Evolutionary conservation across 2,797 vertebrate genomes (phyloP).

Genomic region (Acanthurus tractus): DNA sequence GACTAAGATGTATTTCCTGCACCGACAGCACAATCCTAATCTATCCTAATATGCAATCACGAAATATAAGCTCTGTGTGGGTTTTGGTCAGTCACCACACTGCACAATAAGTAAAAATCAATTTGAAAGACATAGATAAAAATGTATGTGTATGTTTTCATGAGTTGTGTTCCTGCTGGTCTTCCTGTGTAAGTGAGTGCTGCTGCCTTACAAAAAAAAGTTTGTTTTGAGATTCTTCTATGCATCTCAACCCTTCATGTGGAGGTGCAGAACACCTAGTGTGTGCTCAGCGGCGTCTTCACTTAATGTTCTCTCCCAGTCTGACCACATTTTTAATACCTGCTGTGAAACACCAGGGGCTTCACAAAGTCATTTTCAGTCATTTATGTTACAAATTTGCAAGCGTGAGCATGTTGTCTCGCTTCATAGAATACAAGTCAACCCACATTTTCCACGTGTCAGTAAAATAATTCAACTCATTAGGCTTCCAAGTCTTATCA

Average conservation of each 20-base stretch:
- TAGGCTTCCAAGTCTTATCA: constrained; percentile 77
- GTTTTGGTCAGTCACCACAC: constrained; percentile 32
- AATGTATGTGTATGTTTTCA: constrained; percentile 5
- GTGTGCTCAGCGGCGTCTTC: constrained; percentile 24
- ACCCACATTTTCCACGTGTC: constrained; percentile 74
- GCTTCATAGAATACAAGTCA: constrained; percentile 72
- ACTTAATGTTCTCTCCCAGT: constrained; percentile 41
- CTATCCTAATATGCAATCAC: constrained; percentile 71
- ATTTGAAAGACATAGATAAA: constrained; percentile 26
- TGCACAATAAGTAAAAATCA: constrained; percentile 23
- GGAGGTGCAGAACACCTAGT: constrained; percentile 15
- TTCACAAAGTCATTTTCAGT: constrained; percentile 54
- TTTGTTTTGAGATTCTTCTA: constrained; percentile 33
- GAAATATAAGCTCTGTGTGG: constrained; percentile 48
- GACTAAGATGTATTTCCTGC: constrained; percentile 76
- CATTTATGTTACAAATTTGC: constrained; percentile 62
- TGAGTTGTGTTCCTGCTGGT: constrained; percentile 17
- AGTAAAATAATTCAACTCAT: constrained; percentile 81
- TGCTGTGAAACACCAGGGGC: constrained; percentile 50
- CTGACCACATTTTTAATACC: constrained; percentile 34
- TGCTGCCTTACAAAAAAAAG: constrained; percentile 24
- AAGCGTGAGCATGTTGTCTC: constrained; percentile 55
- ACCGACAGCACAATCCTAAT: constrained; percentile 73
- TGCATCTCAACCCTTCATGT: constrained; percentile 36
- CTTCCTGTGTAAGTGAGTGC: constrained; percentile 32